phyloP scores from a whole-genome alignment of 1,140 invertebrate genomes.

The Anthonomus grandis region DNA sequence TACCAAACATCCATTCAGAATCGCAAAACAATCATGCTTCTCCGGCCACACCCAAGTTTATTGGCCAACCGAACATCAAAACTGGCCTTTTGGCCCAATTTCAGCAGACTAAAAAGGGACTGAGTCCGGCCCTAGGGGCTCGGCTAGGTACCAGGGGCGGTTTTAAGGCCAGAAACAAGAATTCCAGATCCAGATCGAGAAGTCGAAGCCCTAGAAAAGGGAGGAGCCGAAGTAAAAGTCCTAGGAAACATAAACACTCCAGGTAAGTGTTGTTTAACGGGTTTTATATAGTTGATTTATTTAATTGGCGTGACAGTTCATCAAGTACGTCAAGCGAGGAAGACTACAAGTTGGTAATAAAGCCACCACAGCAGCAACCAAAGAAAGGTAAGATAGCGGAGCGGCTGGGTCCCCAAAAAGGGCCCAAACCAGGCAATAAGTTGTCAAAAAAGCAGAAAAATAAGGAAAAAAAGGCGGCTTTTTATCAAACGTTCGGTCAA shows the following conservation, averaged over 20 bases:
- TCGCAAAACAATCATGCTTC: slow-evolving; percentile 9
- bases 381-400: slow-evolving; percentile 49
- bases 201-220: slow-evolving; percentile 51
- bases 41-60: slow-evolving; percentile 45
- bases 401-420: slow-evolving; percentile 41
- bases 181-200: slow-evolving; percentile 45
- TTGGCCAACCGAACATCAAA: slow-evolving; percentile 54
- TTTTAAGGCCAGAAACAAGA: slow-evolving; percentile 43
- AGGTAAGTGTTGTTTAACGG: slow-evolving; percentile 14
- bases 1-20: slow-evolving; percentile 80
- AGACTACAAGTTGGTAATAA: slow-evolving; percentile 45
- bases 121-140: slow-evolving; percentile 56
- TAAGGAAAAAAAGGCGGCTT: slow-evolving; percentile 59
- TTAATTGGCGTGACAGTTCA: slow-evolving; percentile 16
- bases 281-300: not conserved
- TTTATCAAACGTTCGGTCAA: slow-evolving; percentile 67
- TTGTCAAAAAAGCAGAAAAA: slow-evolving; percentile 53
- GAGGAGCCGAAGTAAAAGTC: slow-evolving; percentile 51
- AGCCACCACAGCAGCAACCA: slow-evolving; percentile 50
- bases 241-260: slow-evolving; percentile 21
- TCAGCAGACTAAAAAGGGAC: slow-evolving; percentile 51
- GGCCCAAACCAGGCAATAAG: slow-evolving; percentile 35
- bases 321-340: slow-evolving; percentile 43
- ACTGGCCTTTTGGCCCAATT: slow-evolving; percentile 53
- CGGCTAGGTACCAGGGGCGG: slow-evolving; percentile 53